Percentiles rank a stretch among this genome's conserved stretches.
These are phyloP conservation scores for Brachionus koreanus DNA, from an alignment of 1,140 invertebrate genomes.

Conservation along the genomic window DNA sequence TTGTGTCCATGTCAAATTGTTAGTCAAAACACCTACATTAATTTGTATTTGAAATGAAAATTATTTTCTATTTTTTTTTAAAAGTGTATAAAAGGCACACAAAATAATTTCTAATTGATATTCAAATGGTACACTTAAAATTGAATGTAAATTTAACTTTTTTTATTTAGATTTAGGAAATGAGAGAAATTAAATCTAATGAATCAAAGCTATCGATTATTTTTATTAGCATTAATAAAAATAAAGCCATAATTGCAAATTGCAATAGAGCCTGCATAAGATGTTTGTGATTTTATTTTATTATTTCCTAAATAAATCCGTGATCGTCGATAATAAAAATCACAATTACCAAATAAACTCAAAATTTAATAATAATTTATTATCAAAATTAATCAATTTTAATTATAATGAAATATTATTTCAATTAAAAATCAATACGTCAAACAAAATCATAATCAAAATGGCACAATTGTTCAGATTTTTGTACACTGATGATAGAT, in stretches of 20 bases:
- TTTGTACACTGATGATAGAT: constrained; percentile 75
- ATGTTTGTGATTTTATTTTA: constrained; percentile 27
- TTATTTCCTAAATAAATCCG: background rate
- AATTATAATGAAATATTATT: constrained; percentile 32
- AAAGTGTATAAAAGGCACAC: no score
- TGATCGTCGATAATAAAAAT: background rate
- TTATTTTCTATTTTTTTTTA: no score
- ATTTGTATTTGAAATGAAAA: no score
- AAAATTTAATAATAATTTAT: background rate
- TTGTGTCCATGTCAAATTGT: no score
- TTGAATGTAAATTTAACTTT: background rate
- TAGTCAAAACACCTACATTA: no score
- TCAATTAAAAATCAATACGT: constrained; percentile 1
- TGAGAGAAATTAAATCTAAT: background rate
- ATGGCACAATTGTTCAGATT: constrained; percentile 81
- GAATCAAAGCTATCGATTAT: constrained; percentile 22
- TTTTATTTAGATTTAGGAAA: constrained; percentile 12
- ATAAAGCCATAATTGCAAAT: constrained; percentile 18
- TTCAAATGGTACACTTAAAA: background rate
- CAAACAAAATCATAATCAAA: background rate
- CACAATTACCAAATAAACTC: background rate
- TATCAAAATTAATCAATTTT: background rate
- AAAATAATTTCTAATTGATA: background rate
- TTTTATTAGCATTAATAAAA: constrained; percentile 33
- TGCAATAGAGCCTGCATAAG: constrained; percentile 3